Percentiles rank a stretch among this genome's conserved stretches.
These are phyloP conservation scores for Ctenicera cuprea DNA, from an alignment of 2,888 invertebrate genomes.

Conservation along the genomic window DNA sequence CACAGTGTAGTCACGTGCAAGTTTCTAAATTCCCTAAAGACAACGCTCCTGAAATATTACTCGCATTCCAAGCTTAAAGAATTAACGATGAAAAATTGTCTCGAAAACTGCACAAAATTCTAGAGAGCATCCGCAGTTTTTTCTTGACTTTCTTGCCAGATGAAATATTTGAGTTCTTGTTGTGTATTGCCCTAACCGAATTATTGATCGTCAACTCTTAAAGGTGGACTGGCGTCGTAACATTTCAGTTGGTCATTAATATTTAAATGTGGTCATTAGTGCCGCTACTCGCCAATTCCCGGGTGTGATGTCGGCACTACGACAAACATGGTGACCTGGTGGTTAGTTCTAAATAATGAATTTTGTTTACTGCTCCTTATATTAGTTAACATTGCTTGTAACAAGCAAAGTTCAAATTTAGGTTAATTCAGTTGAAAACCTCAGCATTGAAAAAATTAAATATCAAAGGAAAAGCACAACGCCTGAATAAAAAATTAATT, in stretches of 20 bases:
- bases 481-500: no score
- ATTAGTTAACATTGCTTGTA: not conserved
- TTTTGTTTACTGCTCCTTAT: constrained; percentile 23
- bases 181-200: constrained; percentile 1
- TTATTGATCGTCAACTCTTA: constrained; percentile 32
- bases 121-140: constrained; percentile 19
- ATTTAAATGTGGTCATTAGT: constrained; percentile 45
- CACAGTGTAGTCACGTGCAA: constrained; percentile 51
- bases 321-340: constrained; percentile 20
- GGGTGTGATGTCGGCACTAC: constrained; percentile 36
- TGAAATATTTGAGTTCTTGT: constrained; percentile 27
- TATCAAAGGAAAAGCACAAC: no score
- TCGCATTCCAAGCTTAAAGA: constrained; percentile 49
- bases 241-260: constrained; percentile 39
- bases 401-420: not conserved
- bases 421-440: no score
- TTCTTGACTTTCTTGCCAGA: constrained; percentile 16
- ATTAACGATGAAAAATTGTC: constrained; percentile 52
- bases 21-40: constrained; percentile 52
- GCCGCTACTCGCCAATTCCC: constrained; percentile 43
- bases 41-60: constrained; percentile 51
- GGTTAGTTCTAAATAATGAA: constrained; percentile 36
- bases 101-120: constrained; percentile 41
- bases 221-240: constrained; percentile 18
- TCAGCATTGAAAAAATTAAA: no score